Evolutionary conservation across 2,888 invertebrate genomes (phyloP).

Genomic region (Cosmopolites sordidus): DNA sequence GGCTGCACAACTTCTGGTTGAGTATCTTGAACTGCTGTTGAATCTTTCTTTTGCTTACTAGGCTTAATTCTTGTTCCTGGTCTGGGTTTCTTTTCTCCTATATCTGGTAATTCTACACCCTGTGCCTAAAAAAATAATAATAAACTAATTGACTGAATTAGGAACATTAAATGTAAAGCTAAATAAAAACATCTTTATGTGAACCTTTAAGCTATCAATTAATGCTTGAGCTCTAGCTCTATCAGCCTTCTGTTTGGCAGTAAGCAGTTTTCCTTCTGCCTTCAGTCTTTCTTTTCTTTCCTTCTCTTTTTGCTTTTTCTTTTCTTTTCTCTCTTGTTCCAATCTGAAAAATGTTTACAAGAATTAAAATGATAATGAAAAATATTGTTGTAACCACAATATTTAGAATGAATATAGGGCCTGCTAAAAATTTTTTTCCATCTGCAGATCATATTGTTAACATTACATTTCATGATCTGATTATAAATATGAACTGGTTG

Average conservation of each 20-base stretch:
- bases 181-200: background rate
- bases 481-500: too few relatives aligned
- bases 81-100: constrained; percentile 58
- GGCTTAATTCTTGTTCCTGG: constrained; percentile 73
- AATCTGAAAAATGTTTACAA: constrained; percentile 50
- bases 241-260: constrained; percentile 90
- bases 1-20: constrained; percentile 24
- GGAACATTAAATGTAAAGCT: too few relatives aligned
- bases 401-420: too few relatives aligned
- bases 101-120: constrained; percentile 76
- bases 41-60: constrained; percentile 60
- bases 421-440: too few relatives aligned
- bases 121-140: constrained; percentile 56
- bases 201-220: constrained; percentile 76
- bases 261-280: constrained; percentile 92
- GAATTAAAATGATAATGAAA: too few relatives aligned
- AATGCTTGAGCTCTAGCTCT: constrained; percentile 83
- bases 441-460: too few relatives aligned
- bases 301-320: constrained; percentile 85
- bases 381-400: too few relatives aligned
- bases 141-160: background rate
- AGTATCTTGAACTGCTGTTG: constrained; percentile 39
- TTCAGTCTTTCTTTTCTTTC: constrained; percentile 89
- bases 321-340: constrained; percentile 79
- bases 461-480: too few relatives aligned